Percentiles rank a stretch among this genome's conserved stretches.
These are phyloP conservation scores for Heliconius ismenius DNA, from an alignment of 2,888 invertebrate species.

Conservation along the genomic window DNA sequence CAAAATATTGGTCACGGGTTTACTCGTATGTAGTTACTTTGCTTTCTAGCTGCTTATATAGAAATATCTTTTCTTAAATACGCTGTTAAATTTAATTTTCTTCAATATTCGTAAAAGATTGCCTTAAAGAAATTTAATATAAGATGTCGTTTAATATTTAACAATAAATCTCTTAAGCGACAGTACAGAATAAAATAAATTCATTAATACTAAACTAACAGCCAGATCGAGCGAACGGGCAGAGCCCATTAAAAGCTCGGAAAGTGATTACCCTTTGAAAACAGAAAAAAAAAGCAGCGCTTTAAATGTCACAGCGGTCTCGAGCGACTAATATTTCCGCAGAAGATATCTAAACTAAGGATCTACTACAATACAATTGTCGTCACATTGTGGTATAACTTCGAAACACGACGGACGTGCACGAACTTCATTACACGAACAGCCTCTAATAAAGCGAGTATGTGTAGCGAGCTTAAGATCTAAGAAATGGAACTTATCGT, in stretches of 20 bases:
- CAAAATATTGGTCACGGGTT: neutral
- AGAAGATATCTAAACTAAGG: constrained; percentile 53
- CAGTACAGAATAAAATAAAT: constrained; percentile 26
- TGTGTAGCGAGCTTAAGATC: constrained; percentile 51
- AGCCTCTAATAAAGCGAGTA: constrained; percentile 38
- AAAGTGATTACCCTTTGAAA: constrained; percentile 50
- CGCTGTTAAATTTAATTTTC: neutral
- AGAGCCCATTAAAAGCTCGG: constrained; percentile 58
- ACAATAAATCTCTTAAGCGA: neutral
- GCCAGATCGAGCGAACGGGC: constrained; percentile 30
- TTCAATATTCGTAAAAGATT: neutral
- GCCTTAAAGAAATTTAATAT: neutral
- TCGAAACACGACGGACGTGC: constrained; percentile 53
- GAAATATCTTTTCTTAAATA: neutral
- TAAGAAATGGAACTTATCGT: constrained; percentile 62
- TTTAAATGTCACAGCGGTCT: constrained; percentile 54
- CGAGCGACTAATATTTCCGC: constrained; percentile 54
- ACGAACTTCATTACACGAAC: constrained; percentile 56
- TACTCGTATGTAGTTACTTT: neutral
- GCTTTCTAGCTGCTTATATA: neutral
- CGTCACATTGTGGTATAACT: constrained; percentile 51
- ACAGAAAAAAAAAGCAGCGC: constrained; percentile 45
- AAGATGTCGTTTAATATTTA: neutral
- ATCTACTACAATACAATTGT: constrained; percentile 59
- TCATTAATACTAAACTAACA: constrained; percentile 33